These are phyloP conservation scores for Entosphenus tridentatus DNA, from an alignment of 2,113 vertebrate genomes.

Conservation along the genomic window DNA sequence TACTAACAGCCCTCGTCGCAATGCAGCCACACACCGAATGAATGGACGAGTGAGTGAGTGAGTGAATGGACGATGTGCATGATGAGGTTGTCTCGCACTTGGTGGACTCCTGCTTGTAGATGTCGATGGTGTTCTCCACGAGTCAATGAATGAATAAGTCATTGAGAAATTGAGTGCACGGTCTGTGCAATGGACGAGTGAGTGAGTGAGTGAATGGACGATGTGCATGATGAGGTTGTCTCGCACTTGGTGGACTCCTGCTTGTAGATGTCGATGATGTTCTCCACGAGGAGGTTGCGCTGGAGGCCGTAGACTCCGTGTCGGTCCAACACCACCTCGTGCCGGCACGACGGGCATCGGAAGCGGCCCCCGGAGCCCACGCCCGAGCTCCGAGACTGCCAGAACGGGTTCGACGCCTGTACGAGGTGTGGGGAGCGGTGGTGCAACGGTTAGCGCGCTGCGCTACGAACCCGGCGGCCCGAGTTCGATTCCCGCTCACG, in stretches of 20 bases:
- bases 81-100: no score
- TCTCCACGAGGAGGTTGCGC: constrained; percentile 71
- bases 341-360: constrained; percentile 59
- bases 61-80: no score
- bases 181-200: no score
- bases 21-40: no score
- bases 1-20: no score
- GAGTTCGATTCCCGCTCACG: no score
- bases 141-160: constrained; percentile 13
- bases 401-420: constrained; percentile 47
- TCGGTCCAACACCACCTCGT: constrained; percentile 55
- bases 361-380: constrained; percentile 41
- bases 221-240: no score
- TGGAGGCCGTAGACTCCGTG: constrained; percentile 56
- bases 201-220: constrained; percentile 13
- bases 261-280: constrained; percentile 93
- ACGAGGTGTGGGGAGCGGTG: not conserved
- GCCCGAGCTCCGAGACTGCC: constrained; percentile 45
- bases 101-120: constrained; percentile 55
- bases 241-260: constrained; percentile 23
- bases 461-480: no score
- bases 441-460: no score
- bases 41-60: no score
- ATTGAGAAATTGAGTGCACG: no score
- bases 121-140: constrained; percentile 93